Evolutionary conservation across 2,113 vertebrate species (phyloP), one percentile per base, ranked within the genome.

Genomic region (Choloepus hoffmanni): DNA sequence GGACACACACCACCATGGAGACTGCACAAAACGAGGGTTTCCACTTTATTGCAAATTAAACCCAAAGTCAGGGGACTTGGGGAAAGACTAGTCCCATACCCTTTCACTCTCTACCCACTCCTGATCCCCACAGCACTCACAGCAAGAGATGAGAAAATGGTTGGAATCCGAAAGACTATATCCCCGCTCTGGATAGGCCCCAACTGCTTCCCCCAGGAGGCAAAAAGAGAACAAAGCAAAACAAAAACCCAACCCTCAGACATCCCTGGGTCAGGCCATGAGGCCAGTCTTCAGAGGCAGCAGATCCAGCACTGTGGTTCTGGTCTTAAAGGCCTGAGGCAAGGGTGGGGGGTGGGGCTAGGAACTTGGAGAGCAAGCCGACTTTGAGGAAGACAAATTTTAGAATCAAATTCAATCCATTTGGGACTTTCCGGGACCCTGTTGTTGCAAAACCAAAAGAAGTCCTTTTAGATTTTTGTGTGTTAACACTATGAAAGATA

Each of bases 401-500:
- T 28, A 97, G 43, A 58, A 90, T 95, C 72, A 63, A 98, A 94
- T 79, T 67, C 33, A 13, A 53, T 48, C 58, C 55, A 58, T 1
- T 83, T 50, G 40, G 86, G 81, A 33, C 1, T 96, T 72, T 93
- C 89, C 72, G 55, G 45, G 67, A 92, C 12, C 68, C 88, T 94
- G 60, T 76, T 89, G 40, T 33, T 96, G 82, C 30, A 94, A 95
- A 96, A 89, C 70, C 26, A 67, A 92, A 89, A 73, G 45, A 95
- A 90, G 40, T 88, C 60, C 70, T 96, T 96, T 95, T 63, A 58
- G 55, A 62, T 72, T 85, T 95, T 89, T 84, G 26, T 62, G 78
- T 28, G 76, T 97, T 68, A 94, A 94, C 28, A 60, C 84, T 85
- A 95, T 94, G 91, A 97, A 97, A 98, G 84, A 89, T 9, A 96